phyloP scores from a whole-genome alignment of 37 sponge, comb jelly and placozoan genomes.

The Eunapius fragilis region DNA sequence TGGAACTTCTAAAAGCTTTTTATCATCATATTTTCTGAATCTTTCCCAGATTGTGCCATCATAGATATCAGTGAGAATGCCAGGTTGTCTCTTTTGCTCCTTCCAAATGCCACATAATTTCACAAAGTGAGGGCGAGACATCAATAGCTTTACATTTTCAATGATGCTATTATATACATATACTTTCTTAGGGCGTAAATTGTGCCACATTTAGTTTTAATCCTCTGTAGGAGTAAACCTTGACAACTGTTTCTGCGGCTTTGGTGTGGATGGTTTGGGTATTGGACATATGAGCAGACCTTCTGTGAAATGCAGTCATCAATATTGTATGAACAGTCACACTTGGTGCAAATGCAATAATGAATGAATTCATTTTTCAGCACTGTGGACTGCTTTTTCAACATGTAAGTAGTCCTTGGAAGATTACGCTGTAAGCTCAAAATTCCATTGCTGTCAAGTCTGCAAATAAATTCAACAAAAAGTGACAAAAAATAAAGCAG shows the following conservation, averaged over 20 bases:
- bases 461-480: not conserved
- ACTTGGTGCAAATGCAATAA: not conserved
- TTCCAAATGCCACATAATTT: not conserved
- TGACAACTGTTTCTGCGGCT: not conserved
- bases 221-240: not conserved
- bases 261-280: not conserved
- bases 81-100: not conserved
- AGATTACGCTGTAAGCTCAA: not conserved
- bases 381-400: not conserved
- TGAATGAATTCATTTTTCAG: not conserved
- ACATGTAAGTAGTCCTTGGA: not conserved
- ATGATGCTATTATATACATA: not conserved
- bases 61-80: slow-evolving; percentile 6
- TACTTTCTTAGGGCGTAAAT: not conserved
- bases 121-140: not conserved
- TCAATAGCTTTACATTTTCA: not conserved
- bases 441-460: not conserved
- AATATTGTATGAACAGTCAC: not conserved
- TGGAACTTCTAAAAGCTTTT: not conserved
- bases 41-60: slow-evolving; percentile 48
- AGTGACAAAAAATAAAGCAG: not conserved
- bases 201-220: not conserved
- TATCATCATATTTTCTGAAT: not conserved
- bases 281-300: not conserved
- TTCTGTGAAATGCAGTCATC: not conserved